Evolutionary conservation across 2,797 vertebrate genomes (phyloP).

Genomic region (Neopelma chrysocephalum): DNA sequence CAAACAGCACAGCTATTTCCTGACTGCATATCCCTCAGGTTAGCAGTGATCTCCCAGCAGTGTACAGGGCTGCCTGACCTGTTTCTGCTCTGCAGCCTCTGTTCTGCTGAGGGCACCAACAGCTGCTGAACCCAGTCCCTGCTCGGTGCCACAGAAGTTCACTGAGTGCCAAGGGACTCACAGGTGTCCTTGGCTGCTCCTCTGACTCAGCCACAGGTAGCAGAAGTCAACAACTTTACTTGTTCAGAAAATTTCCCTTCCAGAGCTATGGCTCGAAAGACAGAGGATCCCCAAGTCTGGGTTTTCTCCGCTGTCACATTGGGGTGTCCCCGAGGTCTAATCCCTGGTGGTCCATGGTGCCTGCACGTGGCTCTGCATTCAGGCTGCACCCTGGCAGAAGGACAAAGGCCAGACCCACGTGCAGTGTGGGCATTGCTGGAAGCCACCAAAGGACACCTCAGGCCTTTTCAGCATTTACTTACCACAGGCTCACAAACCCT

Average conservation of each 20-base stretch:
- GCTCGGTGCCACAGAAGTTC: neutral
- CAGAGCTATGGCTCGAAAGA: neutral
- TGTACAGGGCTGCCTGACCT: neutral
- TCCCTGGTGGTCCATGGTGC: neutral
- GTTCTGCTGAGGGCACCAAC: neutral
- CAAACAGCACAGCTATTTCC: too few species aligned
- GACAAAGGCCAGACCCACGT: neutral
- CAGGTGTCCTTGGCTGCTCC: neutral
- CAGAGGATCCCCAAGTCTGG: neutral
- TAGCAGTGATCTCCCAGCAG: neutral
- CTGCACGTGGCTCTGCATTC: neutral
- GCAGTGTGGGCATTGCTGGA: neutral
- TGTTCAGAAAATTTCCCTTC: neutral
- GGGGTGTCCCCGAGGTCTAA: neutral
- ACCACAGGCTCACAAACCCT: neutral
- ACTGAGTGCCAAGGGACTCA: neutral
- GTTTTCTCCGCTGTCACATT: fast-evolving
- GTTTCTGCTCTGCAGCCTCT: neutral
- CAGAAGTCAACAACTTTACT: neutral
- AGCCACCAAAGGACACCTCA: neutral
- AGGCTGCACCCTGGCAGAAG: too few species aligned
- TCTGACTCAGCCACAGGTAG: neutral
- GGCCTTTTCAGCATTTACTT: neutral
- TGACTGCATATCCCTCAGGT: neutral
- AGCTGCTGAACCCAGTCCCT: neutral